Evolutionary conservation across 2,888 invertebrate species (phyloP).

Genomic region (Melanargia galathea): DNA sequence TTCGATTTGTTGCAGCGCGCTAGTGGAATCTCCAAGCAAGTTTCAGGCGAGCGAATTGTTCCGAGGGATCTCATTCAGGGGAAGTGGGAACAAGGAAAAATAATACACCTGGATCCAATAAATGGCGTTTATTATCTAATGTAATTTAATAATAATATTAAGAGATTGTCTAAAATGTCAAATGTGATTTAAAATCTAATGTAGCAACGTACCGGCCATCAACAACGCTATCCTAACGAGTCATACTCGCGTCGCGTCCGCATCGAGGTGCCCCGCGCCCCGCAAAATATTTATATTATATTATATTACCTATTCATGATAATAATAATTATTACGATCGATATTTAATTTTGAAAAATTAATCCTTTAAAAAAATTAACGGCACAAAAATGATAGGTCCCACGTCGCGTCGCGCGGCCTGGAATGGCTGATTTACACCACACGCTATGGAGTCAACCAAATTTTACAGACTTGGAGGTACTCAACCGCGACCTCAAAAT

Average conservation of each 20-base stretch:
- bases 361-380: no score
- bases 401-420: no score
- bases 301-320: slow-evolving; percentile 1
- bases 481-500: no score
- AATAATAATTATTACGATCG: background rate
- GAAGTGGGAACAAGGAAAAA: slow-evolving; percentile 27
- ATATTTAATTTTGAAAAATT: no score
- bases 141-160: slow-evolving; percentile 54
- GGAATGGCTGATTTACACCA: no score
- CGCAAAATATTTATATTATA: no score
- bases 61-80: background rate
- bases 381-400: no score
- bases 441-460: no score
- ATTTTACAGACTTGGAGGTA: no score
- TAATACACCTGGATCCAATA: slow-evolving; percentile 57
- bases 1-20: no score
- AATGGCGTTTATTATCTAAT: slow-evolving; percentile 70
- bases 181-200: slow-evolving; percentile 29
- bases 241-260: background rate
- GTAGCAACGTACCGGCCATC: slow-evolving; percentile 27
- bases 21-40: no score
- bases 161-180: slow-evolving; percentile 60
- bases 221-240: background rate
- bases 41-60: background rate
- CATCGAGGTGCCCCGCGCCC: no score